Conservation (phyloP, 2,888 invertebrate genomes). For the Xestia sexstrigata region DNA sequence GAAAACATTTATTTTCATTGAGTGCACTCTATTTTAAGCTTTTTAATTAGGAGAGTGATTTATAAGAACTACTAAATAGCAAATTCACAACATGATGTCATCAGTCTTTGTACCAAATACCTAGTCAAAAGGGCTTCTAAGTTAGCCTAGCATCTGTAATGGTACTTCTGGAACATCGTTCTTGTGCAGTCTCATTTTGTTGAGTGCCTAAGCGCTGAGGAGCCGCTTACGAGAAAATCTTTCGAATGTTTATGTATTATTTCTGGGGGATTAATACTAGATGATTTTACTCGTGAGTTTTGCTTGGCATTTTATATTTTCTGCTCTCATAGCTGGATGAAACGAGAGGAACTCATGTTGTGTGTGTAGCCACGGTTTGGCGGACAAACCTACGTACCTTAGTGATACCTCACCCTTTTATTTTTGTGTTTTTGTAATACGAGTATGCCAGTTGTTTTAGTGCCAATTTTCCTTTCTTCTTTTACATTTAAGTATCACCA, state of each 20-base stretch:
- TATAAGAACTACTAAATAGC: not conserved
- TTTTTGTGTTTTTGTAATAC: not conserved
- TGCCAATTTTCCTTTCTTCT: not conserved
- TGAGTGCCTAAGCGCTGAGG: slow-evolving; percentile 38
- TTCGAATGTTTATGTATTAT: slow-evolving; percentile 33
- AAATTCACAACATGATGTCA: not conserved
- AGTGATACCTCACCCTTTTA: not conserved
- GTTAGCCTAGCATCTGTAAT: not conserved
- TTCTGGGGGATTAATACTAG: slow-evolving; percentile 15
- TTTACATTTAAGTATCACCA: not conserved
- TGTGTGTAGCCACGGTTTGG: not conserved
- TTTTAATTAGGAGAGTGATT: not conserved
- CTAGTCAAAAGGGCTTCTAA: not conserved
- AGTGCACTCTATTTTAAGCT: not conserved
- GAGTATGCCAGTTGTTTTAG: not conserved
- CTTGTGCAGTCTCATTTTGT: slow-evolving; percentile 33
- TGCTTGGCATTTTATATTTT: not conserved
- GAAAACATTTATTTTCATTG: not conserved
- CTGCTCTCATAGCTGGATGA: too few relatives aligned
- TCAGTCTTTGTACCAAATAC: not conserved
- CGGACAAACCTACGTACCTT: not conserved
- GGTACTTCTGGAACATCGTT: slow-evolving; percentile 7
- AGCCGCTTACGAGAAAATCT: slow-evolving; percentile 18
- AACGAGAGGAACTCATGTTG: not conserved
- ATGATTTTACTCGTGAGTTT: not conserved